Evolutionary conservation across 2,888 invertebrate genomes (phyloP), one percentile per base, ranked within the genome.

Genomic region (Hyposoter didymator): DNA sequence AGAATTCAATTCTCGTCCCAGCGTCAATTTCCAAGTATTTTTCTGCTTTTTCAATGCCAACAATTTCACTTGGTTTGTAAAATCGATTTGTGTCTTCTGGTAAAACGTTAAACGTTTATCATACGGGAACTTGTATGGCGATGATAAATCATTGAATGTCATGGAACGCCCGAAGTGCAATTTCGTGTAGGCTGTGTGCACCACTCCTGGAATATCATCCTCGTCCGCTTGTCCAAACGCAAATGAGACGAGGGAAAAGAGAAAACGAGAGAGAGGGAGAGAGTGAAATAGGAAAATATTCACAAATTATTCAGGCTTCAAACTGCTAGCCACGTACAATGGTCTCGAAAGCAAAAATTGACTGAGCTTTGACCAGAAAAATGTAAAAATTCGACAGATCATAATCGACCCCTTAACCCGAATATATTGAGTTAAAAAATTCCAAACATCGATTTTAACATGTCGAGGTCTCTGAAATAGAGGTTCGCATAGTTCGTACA

Each of bases 101-200:
- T 45, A 52, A 45, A 62, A 39, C 49, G 64, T 39, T 28, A 17
- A 52, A 47, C 28, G 19, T 73, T 45, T 67, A 67, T 82, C 72
- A 78, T 59, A 14, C 43, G 45, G 32, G 52, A 39, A 39, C 14
- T 22, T 35, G 64, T 32, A 43, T 28, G 47, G 49, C 32, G 78
- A 82, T 72, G 52, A 85, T 82, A 82, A 82, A 85, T 85, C 82
- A 79, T 82, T 52, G 45, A 59, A 66, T 70, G 79, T 79, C 55
- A 66, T 66, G 47, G 82, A 82, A 82, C 75, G 78, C 78, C 75
- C 45, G 78, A 70, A 82, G 85, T 79, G 78, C 78, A 82, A 78
- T 85, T 75, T 64, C 74, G 82, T 85, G 85, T 85, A 72, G 82
- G 85, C 82, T 75, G 84, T 75, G 84, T 67, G 69, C 70, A 75